Evolutionary conservation across 1,140 invertebrate species (phyloP), one percentile per base, ranked within the genome.

Genomic region (Chrysomallon squamiferum): DNA sequence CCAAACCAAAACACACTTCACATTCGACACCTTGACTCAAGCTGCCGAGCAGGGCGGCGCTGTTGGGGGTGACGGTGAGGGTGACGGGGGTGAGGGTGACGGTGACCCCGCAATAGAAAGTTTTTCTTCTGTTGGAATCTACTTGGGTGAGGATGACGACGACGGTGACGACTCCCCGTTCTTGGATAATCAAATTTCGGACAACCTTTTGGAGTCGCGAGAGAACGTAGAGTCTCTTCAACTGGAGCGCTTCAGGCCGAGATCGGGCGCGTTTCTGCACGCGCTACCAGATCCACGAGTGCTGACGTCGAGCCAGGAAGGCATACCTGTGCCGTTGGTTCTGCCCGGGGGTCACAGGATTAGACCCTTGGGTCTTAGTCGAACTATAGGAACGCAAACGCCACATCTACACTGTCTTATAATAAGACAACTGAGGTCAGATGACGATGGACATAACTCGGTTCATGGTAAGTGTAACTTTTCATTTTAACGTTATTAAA

Each of bases 351-450:
- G 56, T 20, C 59, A 68, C 30, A 27, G 60, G 25, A 59, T 60
- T 32, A 43, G 58, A 25, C 59, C 65, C 20, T 33, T 66, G 9
- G 27, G 58, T 9, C 54, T 30, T 1, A 60, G 65, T 15, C 47
- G 63, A 32, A 69, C 61, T 15, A 65, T 68, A 25, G 69, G 66
- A 22, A 74, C 72, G n/a, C 72, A 74, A 45, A 74, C 72, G 13
- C 72, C 72, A 29, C 66, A 67, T 35, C 64, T 47, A 18, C 61
- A 71, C 61, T 66, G 69, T 47, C 72, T 68, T 57, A 57, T 66
- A 22, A 59, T 66, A 15, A 58, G 52, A 49, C 58, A 66, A 58
- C 25, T 38, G 35, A 38, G 5, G 35, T 38, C 35, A 15, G 6
- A 38, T 5, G 6, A 38, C 15, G 15, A 38, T 5, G 13, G 59